Conservation (phyloP, 2,888 invertebrate genomes). For the Megamerina dolium region DNA sequence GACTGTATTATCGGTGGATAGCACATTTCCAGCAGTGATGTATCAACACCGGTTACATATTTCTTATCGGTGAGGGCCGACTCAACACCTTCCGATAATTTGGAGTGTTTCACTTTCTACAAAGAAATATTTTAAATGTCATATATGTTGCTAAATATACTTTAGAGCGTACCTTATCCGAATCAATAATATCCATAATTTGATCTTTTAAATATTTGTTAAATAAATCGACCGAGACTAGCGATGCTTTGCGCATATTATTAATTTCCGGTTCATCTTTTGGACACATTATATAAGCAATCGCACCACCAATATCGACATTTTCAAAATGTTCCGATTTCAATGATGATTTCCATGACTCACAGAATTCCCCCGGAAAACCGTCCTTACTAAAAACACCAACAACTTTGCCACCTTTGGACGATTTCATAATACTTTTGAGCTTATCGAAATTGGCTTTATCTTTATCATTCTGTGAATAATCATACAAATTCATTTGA, state of each 20-base stretch:
- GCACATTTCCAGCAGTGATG: conserved; percentile 89
- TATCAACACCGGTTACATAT: conserved; percentile 86
- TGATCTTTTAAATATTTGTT: conserved; percentile 95
- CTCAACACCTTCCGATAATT: conserved; percentile 92
- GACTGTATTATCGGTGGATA: conserved; percentile 99
- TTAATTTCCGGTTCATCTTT: conserved; percentile 92
- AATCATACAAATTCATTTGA: conserved; percentile 12
- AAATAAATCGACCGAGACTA: conserved; percentile 91
- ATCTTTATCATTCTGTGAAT: conserved; percentile 75
- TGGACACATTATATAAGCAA: conserved; percentile 84
- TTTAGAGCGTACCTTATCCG: conserved; percentile 68
- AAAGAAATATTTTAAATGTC: no score
- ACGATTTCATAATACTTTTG: conserved; percentile 75
- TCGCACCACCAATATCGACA: conserved; percentile 76
- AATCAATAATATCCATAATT: conserved; percentile 97
- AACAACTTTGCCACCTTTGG: conserved; percentile 80
- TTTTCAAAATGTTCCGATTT: conserved; percentile 75
- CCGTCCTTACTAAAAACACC: conserved; percentile 92
- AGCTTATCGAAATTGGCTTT: conserved; percentile 78
- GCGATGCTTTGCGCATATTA: conserved; percentile 85
- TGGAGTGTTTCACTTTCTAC: conserved; percentile 92
- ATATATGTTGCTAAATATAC: background rate
- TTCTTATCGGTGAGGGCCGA: conserved; percentile 91
- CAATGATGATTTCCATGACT: conserved; percentile 77
- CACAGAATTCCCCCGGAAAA: conserved; percentile 88